A percentile compares a stretch with the other conserved stretches of the same genome.
Conservation (phyloP, 2,113 vertebrate species). For the Chroicocephalus ridibundus region DNA sequence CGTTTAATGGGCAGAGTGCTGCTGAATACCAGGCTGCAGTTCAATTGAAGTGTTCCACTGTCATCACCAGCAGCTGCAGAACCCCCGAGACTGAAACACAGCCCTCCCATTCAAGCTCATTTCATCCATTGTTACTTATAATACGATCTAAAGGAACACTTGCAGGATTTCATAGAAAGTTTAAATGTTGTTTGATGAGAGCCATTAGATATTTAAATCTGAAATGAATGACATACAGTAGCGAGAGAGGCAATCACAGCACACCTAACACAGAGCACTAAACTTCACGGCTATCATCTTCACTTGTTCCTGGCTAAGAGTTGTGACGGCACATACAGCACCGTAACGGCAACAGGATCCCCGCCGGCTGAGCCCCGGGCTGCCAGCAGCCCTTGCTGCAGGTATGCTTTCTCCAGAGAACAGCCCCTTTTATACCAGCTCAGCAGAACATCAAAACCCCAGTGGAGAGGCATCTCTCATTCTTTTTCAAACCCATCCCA, state of each 20-base stretch:
- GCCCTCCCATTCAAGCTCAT: slow-evolving; percentile 68
- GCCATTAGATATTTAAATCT: slow-evolving; percentile 71
- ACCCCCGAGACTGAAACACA: slow-evolving; percentile 20
- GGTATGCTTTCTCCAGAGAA: not conserved
- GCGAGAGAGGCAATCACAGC: slow-evolving; percentile 48
- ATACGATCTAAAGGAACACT: slow-evolving; percentile 64
- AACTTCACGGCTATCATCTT: slow-evolving; percentile 20
- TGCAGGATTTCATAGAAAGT: slow-evolving; percentile 66
- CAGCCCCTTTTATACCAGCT: not conserved
- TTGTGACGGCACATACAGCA: not conserved
- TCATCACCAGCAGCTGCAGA: slow-evolving; percentile 71
- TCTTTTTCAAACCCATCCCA: not conserved
- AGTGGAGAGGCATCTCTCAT: not conserved
- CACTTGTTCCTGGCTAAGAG: not conserved
- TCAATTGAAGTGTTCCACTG: slow-evolving; percentile 30
- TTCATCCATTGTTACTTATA: slow-evolving; percentile 69
- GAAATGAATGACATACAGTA: not conserved
- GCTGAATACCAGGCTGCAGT: slow-evolving; percentile 30
- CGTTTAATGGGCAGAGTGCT: slow-evolving; percentile 48
- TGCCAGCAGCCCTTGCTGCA: not conserved
- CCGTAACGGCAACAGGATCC: not conserved
- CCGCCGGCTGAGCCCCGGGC: not conserved
- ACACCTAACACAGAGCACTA: not conserved
- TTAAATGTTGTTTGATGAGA: slow-evolving; percentile 76
- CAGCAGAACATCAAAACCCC: too few species aligned